A percentile compares a stretch with the other conserved stretches of the same genome.
Conservation (phyloP, 64 coral and sea anemone species). For the Montipora efflorescens region DNA sequence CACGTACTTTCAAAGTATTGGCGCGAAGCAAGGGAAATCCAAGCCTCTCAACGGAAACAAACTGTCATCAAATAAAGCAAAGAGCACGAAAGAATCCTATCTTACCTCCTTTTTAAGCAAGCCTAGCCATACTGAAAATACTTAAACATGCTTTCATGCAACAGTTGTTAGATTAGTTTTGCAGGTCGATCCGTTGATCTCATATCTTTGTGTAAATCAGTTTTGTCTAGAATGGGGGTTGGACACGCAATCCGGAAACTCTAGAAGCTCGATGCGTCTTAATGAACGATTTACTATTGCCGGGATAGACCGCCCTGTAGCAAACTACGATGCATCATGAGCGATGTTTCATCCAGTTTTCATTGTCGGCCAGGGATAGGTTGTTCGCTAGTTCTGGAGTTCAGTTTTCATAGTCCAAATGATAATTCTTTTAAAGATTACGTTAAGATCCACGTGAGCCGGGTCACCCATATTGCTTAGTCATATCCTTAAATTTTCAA, state of each 20-base stretch:
- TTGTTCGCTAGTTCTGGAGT: neutral
- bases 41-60: neutral
- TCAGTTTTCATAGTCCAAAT: neutral
- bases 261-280: neutral
- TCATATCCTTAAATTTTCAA: neutral
- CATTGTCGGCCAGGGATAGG: neutral
- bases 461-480: neutral
- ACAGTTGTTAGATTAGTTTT: neutral
- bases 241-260: neutral
- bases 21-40: neutral
- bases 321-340: no score
- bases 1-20: neutral
- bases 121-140: neutral
- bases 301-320: no score
- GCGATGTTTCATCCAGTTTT: no score
- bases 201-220: neutral
- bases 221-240: no score
- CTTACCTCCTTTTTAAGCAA: neutral
- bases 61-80: neutral
- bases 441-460: neutral
- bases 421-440: no score
- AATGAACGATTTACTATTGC: neutral
- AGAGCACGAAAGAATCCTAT: neutral
- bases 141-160: neutral
- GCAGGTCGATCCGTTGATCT: neutral